Evolutionary conservation across 2,113 vertebrate genomes (phyloP), one percentile per base, ranked within the genome.

Genomic region (Perognathus longimembris): DNA sequence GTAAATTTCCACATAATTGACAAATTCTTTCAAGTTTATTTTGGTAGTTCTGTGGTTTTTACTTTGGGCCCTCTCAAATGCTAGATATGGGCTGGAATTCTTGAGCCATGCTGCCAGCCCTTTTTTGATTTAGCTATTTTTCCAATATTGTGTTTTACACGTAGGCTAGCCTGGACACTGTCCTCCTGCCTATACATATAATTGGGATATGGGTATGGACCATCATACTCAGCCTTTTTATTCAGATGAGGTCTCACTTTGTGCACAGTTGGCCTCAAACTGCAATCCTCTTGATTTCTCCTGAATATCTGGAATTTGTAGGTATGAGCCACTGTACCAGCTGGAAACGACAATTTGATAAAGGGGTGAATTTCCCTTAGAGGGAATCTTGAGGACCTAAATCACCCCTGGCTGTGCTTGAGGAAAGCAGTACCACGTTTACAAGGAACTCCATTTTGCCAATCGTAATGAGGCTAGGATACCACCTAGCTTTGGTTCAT

Each of bases 41-140:
- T 88, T 71, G 85, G 40, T 45, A 45, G 45, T 45, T 45, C 45
- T 45, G 45, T 45, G 45, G 45, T 45, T 90, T 61, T 92, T 90
- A 30, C 32, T 77, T 91, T 21, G 50, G 50, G 50, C 50, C 50
- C 50, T 54, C 50, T 54, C 50, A 14, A 14, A 54, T 54, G 50
- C 50, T 54, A 54, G 50, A 15, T 15, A 17, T 54, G 50, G 14
- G 50, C 50, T 54, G 14, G 50, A 54, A 54, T 54, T 17, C 50
- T 54, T 54, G 14, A 54, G 50, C 17, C 50, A 15, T 54, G 11
- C 50, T 54, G 50, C 15, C 14, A 54, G 15, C 45, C 45, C 45
- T 45, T 45, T 45, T 45, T 45, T 45, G 11, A 45, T 45, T 45
- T 7, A 45, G 45, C 50, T 54, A 15, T 54, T 54, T 45, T 54